A percentile compares a stretch with the other conserved stretches of the same genome.
phyloP scores from a whole-genome alignment of 2,113 vertebrate species.

The Tetrao urogallus region DNA sequence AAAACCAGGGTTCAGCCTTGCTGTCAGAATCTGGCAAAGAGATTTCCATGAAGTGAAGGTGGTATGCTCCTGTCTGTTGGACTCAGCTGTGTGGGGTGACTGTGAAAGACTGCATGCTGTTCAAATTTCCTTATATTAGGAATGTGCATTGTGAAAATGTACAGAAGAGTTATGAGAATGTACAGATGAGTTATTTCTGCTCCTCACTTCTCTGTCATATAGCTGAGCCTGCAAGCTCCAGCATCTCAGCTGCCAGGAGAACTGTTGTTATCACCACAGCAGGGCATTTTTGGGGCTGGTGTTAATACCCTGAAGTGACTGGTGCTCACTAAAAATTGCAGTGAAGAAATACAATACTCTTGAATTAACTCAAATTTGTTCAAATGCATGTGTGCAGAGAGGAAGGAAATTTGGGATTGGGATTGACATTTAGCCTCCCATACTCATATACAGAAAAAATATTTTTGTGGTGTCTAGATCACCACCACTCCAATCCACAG shows the following conservation, averaged over 20 bases:
- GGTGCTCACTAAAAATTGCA: neutral
- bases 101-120: neutral
- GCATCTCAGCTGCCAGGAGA: neutral
- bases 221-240: neutral
- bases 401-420: neutral
- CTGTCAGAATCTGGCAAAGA: neutral
- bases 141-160: neutral
- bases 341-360: neutral
- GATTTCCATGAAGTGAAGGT: neutral
- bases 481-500: neutral
- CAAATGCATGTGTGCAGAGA: neutral
- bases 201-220: neutral
- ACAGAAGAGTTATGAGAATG: neutral
- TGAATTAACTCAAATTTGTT: neutral
- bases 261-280: neutral
- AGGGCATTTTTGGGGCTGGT: neutral
- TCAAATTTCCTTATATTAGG: neutral
- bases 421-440: neutral
- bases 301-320: neutral
- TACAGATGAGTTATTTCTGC: neutral
- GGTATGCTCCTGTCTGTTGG: neutral
- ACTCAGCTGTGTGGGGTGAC: neutral
- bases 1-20: neutral
- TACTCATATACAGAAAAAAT: neutral
- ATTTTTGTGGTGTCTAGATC: neutral